Conservation (phyloP, 2,797 vertebrate genomes). For the Hirundo rustica region DNA sequence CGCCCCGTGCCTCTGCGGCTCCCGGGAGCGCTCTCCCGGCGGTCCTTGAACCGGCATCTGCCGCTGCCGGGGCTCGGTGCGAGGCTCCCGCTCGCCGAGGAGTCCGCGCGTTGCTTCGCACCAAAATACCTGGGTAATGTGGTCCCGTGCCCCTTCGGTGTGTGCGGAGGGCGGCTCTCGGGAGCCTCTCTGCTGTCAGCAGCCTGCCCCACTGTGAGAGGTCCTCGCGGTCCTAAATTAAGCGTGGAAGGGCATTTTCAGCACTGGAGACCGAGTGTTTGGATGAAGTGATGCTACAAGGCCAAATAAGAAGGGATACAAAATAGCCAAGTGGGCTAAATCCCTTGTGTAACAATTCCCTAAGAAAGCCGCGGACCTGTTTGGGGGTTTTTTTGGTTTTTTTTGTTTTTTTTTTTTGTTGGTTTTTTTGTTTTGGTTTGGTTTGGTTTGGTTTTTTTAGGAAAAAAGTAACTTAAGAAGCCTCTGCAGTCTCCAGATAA, state of each 20-base stretch:
- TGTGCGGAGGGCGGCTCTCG: not conserved
- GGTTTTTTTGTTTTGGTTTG: too few species aligned
- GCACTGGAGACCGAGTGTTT: not conserved
- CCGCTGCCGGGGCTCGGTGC: not conserved
- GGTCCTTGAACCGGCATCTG: rapidly evolving
- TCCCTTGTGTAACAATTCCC: not conserved
- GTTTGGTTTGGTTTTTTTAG: too few species aligned
- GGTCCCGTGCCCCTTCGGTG: not conserved
- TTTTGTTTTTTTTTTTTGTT: too few species aligned
- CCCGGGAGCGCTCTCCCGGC: not conserved
- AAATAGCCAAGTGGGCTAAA: not conserved
- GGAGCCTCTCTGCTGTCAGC: not conserved
- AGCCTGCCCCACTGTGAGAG: not conserved
- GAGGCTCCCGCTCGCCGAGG: rapidly evolving
- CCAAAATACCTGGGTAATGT: rapidly evolving
- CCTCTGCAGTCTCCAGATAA: not conserved
- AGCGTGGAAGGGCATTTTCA: not conserved
- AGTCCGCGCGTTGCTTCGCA: not conserved
- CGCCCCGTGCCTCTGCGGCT: not conserved
- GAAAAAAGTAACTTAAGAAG: not conserved
- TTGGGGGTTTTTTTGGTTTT: too few species aligned
- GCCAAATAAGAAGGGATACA: not conserved
- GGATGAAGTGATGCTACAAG: not conserved
- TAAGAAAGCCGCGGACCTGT: not conserved
- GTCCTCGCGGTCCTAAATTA: not conserved